Conservation (phyloP, 2,797 vertebrate species). For the Balearica regulorum region DNA sequence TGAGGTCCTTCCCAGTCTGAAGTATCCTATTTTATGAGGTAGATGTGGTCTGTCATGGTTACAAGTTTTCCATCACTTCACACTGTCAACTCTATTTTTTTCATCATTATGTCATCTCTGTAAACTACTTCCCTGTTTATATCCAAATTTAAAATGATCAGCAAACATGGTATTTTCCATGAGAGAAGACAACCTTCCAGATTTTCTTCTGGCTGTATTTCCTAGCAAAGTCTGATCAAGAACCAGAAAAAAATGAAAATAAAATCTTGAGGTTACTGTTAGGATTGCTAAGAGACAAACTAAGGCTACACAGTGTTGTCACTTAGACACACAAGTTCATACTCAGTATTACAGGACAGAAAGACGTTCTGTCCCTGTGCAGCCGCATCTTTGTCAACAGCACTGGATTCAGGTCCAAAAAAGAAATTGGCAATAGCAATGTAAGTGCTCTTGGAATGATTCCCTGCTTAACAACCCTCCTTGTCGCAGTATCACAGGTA, state of each 20-base stretch:
- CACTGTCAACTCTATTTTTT: not conserved
- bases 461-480: not conserved
- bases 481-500: not conserved
- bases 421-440: not conserved
- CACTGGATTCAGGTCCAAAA: not conserved
- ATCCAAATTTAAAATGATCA: not conserved
- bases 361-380: not conserved
- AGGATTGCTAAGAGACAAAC: not conserved
- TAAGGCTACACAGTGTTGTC: not conserved
- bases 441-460: not conserved
- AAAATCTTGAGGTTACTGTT: not conserved
- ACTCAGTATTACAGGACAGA: too few species aligned
- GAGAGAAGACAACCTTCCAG: not conserved
- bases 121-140: not conserved
- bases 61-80: not conserved
- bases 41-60: not conserved
- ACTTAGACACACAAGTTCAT: not conserved
- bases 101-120: rapidly evolving
- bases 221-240: not conserved
- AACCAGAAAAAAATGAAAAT: not conserved
- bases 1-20: not conserved
- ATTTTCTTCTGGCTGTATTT: not conserved
- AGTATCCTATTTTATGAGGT: not conserved
- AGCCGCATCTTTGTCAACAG: not conserved
- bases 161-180: not conserved